phyloP scores from a whole-genome alignment of 2,797 vertebrate genomes.

The Allobates femoralis region DNA sequence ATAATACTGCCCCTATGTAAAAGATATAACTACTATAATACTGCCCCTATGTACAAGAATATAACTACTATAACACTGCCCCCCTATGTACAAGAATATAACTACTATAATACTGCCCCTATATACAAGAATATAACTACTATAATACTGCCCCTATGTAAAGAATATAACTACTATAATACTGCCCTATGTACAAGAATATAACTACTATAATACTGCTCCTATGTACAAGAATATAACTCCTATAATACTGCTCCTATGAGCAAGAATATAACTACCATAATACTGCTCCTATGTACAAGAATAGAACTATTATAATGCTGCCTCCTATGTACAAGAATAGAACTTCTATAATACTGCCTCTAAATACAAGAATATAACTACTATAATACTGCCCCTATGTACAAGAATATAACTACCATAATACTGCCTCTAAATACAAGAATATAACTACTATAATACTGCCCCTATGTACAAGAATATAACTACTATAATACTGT shows the following conservation, averaged over 20 bases:
- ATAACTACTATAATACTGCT: not conserved
- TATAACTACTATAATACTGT: not conserved
- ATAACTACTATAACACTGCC: no score
- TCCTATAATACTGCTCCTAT: constrained; percentile 3
- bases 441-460: constrained; percentile 4
- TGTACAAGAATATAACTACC: not conserved
- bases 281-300: constrained; percentile 4
- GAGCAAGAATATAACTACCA: no score
- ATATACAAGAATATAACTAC: no score
- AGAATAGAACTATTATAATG: not conserved
- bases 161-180: no score
- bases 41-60: no score
- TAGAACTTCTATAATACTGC: constrained; percentile 4
- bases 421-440: not conserved
- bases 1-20: not conserved
- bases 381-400: not conserved
- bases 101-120: not conserved
- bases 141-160: not conserved
- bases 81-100: no score
- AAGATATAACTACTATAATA: no score
- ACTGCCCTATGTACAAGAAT: not conserved
- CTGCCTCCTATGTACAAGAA: not conserved
- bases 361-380: not conserved
- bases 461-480: not conserved
- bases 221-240: not conserved